Evolutionary conservation across 2,888 invertebrate genomes (phyloP).

Genomic region (Pristionchus exspectatus): DNA sequence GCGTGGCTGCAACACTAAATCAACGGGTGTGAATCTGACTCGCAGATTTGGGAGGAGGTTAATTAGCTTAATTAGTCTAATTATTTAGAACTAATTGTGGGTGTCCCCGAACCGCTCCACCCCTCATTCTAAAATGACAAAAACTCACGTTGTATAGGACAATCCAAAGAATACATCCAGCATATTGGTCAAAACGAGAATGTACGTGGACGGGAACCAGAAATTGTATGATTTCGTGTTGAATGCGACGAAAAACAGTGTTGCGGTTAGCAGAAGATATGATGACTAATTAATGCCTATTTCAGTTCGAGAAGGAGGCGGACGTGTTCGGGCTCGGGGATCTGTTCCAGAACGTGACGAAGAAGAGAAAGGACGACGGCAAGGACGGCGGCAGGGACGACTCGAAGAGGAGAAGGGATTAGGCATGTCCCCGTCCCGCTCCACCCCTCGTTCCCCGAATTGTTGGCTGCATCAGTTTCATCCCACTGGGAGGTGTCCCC

Average conservation of each 20-base stretch:
- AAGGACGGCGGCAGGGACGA: constrained; percentile 61
- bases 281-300: constrained; percentile 79
- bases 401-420: constrained; percentile 58
- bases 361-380: constrained; percentile 61
- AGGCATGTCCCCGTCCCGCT: not conserved
- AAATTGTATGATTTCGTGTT: not conserved
- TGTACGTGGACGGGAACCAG: not conserved
- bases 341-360: constrained; percentile 96
- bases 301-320: constrained; percentile 82
- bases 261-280: not conserved
- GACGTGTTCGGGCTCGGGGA: constrained; percentile 99
- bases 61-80: not conserved
- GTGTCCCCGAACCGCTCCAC: too few relatives aligned
- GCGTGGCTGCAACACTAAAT: not conserved
- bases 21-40: not conserved
- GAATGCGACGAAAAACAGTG: not conserved
- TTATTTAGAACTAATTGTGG: not conserved
- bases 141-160: not conserved
- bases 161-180: not conserved
- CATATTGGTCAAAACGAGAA: not conserved
- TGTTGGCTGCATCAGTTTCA: not conserved
- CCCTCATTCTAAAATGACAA: too few relatives aligned
- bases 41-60: not conserved
- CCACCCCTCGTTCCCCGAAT: not conserved
- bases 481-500: not conserved